Conservation (phyloP, 2,797 vertebrate species). For the Chelidonichthys spinosus region DNA sequence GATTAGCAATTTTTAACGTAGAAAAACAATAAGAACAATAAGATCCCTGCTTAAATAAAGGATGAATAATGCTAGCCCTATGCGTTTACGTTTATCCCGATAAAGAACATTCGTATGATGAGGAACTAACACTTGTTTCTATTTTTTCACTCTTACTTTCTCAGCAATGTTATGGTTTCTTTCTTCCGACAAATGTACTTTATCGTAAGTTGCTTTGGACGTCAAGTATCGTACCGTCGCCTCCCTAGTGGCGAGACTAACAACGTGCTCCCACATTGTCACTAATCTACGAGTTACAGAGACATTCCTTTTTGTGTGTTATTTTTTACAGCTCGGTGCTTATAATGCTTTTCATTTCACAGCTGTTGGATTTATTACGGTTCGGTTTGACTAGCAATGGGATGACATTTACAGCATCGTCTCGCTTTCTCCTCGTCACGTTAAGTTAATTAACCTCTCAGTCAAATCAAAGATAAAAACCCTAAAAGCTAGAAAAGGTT, state of each 20-base stretch:
- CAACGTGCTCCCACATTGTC: conserved; percentile 29
- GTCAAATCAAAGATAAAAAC: conserved; percentile 57
- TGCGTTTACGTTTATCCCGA: too few relatives aligned
- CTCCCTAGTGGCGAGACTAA: background rate
- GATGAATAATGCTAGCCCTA: too few relatives aligned
- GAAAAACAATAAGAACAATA: too few relatives aligned
- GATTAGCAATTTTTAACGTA: too few relatives aligned
- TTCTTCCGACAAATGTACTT: too few relatives aligned
- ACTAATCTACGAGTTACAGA: conserved; percentile 22
- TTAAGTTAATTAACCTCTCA: conserved; percentile 75
- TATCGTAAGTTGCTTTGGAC: too few relatives aligned
- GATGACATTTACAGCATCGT: conserved; percentile 72
- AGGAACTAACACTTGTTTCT: too few relatives aligned
- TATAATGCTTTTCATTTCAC: conserved; percentile 56
- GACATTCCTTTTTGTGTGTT: conserved; percentile 1
- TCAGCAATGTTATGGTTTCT: too few relatives aligned
- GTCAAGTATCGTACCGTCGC: too few relatives aligned
- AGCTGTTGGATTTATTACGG: conserved; percentile 65
- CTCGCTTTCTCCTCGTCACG: conserved; percentile 57
- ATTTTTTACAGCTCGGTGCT: conserved; percentile 34
- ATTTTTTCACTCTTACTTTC: too few relatives aligned
- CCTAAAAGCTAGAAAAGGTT: conserved; percentile 31
- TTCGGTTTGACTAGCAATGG: conserved; percentile 52
- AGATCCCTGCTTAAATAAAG: too few relatives aligned
- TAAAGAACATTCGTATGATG: too few relatives aligned